Evolutionary conservation across 2,888 invertebrate species (phyloP).

Genomic region (Spicauda simplicius): DNA sequence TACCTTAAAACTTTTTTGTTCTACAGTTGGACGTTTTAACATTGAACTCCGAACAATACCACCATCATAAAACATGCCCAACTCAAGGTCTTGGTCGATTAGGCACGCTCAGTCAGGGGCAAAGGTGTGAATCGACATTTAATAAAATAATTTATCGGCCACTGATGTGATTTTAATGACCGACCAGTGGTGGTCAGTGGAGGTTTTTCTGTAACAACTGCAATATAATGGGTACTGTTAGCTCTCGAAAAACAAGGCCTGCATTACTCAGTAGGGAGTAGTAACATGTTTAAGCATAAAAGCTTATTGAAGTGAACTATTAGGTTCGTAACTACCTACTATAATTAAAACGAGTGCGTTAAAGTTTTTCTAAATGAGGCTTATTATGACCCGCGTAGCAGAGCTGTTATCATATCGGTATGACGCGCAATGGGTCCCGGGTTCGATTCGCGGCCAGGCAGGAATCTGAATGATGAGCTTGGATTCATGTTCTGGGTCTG

Average conservation of each 20-base stretch:
- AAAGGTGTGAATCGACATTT: constrained; percentile 81
- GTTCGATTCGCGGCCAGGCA: no score
- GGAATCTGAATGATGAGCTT: no score
- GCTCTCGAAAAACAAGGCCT: constrained; percentile 42
- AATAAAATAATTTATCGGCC: constrained; percentile 76
- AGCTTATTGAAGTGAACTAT: background rate
- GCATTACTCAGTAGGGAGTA: constrained; percentile 17
- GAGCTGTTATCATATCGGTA: no score
- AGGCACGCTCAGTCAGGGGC: constrained; percentile 62
- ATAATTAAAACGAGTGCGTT: background rate
- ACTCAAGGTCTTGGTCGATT: constrained; percentile 55
- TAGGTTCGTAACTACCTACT: background rate
- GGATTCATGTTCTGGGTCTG: no score
- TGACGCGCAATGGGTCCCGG: no score
- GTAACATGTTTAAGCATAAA: background rate
- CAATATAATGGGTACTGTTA: constrained; percentile 48
- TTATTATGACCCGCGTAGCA: no score
- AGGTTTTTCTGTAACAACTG: constrained; percentile 46
- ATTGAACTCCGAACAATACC: constrained; percentile 39
- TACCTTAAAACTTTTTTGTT: background rate
- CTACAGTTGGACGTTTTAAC: constrained; percentile 1
- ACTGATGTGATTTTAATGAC: constrained; percentile 80
- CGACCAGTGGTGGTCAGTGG: constrained; percentile 45
- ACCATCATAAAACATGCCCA: constrained; percentile 51
- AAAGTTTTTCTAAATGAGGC: no score